A percentile compares a stretch with the other conserved stretches of the same genome.
Conservation (phyloP, 2,113 vertebrate genomes). For the Oreocharis arfaki region DNA sequence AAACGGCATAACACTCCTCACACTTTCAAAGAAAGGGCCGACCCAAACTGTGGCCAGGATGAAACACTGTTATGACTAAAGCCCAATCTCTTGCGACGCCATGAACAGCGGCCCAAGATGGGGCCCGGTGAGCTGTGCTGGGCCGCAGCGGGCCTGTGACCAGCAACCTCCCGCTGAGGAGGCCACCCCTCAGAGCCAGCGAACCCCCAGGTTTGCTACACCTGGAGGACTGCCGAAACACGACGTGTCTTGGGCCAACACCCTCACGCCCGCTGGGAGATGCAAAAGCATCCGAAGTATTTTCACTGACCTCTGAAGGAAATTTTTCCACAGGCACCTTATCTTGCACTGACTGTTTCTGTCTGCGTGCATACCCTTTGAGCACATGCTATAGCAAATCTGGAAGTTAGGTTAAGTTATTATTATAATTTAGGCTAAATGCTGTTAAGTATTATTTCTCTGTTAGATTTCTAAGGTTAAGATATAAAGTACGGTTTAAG, state of each 20-base stretch:
- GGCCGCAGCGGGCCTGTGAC: neutral
- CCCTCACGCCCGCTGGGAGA: fast-evolving
- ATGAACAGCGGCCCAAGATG: fast-evolving
- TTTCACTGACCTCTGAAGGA: neutral
- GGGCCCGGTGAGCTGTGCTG: neutral
- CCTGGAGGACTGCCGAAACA: neutral
- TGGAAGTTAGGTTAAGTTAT: neutral
- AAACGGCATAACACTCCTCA: neutral
- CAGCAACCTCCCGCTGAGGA: neutral
- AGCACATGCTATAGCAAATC: neutral
- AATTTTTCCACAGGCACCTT: neutral
- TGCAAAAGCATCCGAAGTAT: neutral
- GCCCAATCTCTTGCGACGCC: too few relatives aligned
- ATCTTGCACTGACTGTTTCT: neutral
- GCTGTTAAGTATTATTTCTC: neutral
- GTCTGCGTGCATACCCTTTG: neutral
- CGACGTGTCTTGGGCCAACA: fast-evolving
- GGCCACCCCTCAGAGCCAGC: neutral
- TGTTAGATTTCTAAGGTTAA: neutral
- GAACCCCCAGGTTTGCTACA: neutral
- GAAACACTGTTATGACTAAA: neutral
- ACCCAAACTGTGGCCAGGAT: neutral
- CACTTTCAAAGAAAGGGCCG: neutral
- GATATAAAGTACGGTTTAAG: neutral
- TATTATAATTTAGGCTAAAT: neutral